Evolutionary conservation across 2,797 vertebrate species (phyloP), one percentile per base, ranked within the genome.

Genomic region (Falco naumanni): DNA sequence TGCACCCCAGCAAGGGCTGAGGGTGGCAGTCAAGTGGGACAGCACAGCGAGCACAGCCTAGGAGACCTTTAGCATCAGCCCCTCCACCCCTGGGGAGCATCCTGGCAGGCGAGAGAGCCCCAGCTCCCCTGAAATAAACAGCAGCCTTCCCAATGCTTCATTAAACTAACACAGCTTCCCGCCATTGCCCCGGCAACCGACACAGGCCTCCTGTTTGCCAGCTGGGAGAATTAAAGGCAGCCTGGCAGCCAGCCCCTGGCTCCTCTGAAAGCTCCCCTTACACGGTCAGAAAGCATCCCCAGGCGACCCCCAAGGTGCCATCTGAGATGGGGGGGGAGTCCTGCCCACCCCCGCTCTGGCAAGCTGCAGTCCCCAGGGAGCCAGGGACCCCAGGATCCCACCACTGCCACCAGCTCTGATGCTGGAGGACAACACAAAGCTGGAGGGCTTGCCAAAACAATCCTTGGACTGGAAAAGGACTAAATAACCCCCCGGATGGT

Each of bases 141-240:
- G 94, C 91, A 94, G 88, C 90, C 84, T 94, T 96, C 91, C 93
- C 92, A 90, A 93, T 80, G 90, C 95, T 95, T 97, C 93, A 96
- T 97, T 96, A 97, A 96, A 95, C 93, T 85, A 94, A 95, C 84
- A 96, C 89, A 93, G 88, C 95, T 97, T 94, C 95, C 89, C 72
- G 26, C 86, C 91, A 97, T 96, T 80, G 96, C 95, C 93, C 86
- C 84, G 95, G 96, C 91, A 97, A 97, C 95, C 89, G 64, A 94
- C 93, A 92, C 83, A 96, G 88, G 72, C 95, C 91, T 97, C 94
- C 95, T 97, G 94, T 92, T 96, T 97, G 95, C 94, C 95, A 97
- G 93, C 95, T 96, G 95, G 83, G 93, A 90, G 95, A 95, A 96
- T 97, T 96, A 96, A 95, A 96, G 86, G 92, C 76, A 95, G 89